phyloP scores from a whole-genome alignment of 2,113 vertebrate species.

The Tenrec ecaudatus region DNA sequence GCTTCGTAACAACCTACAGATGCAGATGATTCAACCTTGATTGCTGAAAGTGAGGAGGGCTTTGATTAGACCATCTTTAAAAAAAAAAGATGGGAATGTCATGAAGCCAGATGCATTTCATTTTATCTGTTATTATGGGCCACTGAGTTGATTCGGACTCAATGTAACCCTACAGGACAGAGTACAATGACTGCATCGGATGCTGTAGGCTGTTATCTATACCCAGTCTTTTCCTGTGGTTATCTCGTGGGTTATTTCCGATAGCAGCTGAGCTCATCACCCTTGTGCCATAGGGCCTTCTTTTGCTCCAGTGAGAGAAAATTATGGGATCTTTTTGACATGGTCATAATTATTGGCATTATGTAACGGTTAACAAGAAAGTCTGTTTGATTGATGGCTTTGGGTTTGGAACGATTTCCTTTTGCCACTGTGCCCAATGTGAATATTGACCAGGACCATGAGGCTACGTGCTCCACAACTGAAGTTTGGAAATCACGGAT shows the following conservation, averaged over 20 bases:
- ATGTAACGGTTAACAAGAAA: neutral
- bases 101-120: slow-evolving; percentile 10
- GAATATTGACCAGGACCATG: neutral
- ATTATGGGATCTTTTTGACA: neutral
- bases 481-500: slow-evolving; percentile 26
- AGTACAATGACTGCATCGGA: neutral
- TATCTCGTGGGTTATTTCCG: neutral
- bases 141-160: neutral
- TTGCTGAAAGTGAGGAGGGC: too few species aligned
- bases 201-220: neutral
- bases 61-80: neutral
- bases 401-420: slow-evolving; percentile 53
- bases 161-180: neutral
- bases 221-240: neutral
- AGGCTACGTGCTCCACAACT: neutral
- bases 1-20: too few species aligned
- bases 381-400: neutral
- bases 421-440: neutral
- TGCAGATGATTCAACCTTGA: too few species aligned
- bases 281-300: neutral
- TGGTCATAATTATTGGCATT: neutral
- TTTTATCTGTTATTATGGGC: neutral
- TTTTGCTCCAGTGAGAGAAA: neutral
- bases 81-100: slow-evolving; percentile 15
- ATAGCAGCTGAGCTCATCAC: neutral